phyloP scores from a whole-genome alignment of 2,113 vertebrate species.

The Thinocorus orbignyianus region DNA sequence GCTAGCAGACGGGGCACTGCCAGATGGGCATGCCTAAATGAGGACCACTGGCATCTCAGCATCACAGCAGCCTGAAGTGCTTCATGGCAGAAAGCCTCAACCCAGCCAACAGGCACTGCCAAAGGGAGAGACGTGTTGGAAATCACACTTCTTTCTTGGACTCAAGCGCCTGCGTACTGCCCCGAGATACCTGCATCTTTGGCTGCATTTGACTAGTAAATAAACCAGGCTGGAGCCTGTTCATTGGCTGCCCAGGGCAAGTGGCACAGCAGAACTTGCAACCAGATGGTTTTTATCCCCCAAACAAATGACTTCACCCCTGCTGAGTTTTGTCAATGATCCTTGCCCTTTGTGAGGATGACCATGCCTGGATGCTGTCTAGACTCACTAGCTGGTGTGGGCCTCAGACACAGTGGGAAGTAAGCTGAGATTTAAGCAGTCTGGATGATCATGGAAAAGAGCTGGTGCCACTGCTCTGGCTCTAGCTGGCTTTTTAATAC shows the following conservation, averaged over 20 bases:
- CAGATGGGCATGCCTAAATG: neutral
- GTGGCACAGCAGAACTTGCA: neutral
- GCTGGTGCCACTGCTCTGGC: neutral
- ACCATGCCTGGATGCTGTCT: neutral
- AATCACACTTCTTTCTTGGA: conserved; percentile 34
- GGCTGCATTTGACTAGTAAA: neutral
- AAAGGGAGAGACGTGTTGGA: neutral
- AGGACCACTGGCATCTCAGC: neutral
- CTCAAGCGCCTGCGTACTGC: neutral
- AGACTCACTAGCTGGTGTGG: neutral
- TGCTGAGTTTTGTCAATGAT: neutral
- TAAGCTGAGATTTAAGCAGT: neutral
- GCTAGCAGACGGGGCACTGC: neutral
- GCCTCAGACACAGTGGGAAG: rapidly evolving
- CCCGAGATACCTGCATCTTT: neutral
- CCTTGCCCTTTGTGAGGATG: neutral
- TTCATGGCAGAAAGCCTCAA: neutral
- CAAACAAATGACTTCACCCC: neutral
- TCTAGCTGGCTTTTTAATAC: neutral
- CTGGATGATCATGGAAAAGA: neutral
- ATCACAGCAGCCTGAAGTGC: neutral
- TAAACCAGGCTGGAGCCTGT: neutral
- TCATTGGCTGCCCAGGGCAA: neutral
- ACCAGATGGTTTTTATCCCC: neutral
- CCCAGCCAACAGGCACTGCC: conserved; percentile 22